These are phyloP conservation scores for Autographa pulchrina DNA, from an alignment of 2,888 invertebrate genomes.

Conservation along the genomic window DNA sequence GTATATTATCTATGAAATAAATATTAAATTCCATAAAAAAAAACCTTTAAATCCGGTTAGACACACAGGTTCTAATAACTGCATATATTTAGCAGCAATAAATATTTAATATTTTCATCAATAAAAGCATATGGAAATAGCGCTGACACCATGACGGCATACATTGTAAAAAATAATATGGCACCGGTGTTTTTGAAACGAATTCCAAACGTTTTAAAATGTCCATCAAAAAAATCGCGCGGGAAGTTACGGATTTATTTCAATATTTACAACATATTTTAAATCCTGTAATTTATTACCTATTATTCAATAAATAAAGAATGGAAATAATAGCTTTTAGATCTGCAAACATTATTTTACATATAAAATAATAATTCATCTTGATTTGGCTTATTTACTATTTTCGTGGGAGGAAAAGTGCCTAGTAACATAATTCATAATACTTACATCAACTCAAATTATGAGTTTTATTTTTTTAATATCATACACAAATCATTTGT, in stretches of 20 bases:
- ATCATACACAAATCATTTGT: constrained; percentile 23
- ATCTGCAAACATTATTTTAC: constrained; percentile 8
- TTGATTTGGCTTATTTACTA: background rate
- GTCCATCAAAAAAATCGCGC: background rate
- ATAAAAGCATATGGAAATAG: too few relatives aligned
- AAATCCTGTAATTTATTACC: background rate
- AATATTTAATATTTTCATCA: too few relatives aligned
- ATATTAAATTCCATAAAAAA: too few relatives aligned
- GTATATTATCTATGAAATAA: too few relatives aligned
- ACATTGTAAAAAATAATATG: too few relatives aligned
- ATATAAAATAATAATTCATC: constrained; percentile 23
- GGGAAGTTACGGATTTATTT: background rate
- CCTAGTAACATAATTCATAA: constrained; percentile 25
- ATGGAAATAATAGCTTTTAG: background rate
- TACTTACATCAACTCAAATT: constrained; percentile 14
- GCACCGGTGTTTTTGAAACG: background rate
- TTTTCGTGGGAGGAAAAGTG: background rate
- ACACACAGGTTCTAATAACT: too few relatives aligned
- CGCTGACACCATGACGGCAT: too few relatives aligned
- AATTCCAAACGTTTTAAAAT: background rate
- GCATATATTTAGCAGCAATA: too few relatives aligned
- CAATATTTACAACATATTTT: background rate
- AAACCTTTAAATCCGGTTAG: too few relatives aligned
- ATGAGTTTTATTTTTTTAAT: constrained; percentile 4
- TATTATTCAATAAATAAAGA: constrained; percentile 6